phyloP scores from a whole-genome alignment of 2,113 vertebrate species.

The Tychaedon coryphoeus region DNA sequence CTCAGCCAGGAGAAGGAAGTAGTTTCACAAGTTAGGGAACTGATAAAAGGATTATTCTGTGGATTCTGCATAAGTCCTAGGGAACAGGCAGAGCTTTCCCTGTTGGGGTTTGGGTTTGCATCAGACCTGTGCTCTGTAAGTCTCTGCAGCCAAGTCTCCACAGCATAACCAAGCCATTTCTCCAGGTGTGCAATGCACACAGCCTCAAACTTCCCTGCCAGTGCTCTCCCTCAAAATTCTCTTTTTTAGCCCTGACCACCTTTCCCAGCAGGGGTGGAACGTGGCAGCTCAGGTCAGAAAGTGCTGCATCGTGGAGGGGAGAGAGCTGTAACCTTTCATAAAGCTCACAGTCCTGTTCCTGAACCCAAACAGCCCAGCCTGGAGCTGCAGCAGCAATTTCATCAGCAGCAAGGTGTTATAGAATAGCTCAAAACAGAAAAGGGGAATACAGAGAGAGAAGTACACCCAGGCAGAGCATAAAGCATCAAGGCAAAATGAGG shows the following conservation, averaged over 20 bases:
- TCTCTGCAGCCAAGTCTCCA: neutral
- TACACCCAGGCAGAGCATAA: neutral
- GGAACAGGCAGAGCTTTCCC: neutral
- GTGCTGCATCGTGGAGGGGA: accelerated
- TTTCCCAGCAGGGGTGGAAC: neutral
- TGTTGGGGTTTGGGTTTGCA: neutral
- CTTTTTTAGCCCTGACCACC: neutral
- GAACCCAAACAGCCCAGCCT: neutral
- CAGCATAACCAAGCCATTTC: neutral
- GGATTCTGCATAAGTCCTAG: neutral
- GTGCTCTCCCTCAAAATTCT: neutral
- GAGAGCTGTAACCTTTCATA: neutral
- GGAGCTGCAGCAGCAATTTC: neutral
- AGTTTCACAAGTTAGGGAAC: neutral
- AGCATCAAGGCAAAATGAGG: neutral
- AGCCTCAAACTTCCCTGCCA: neutral
- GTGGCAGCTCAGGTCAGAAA: neutral
- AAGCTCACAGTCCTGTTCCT: neutral
- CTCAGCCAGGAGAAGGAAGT: neutral
- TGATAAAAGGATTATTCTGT: neutral
- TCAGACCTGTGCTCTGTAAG: neutral
- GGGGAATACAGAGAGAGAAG: neutral
- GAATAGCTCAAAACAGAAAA: neutral
- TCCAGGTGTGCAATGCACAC: neutral
- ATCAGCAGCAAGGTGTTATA: neutral